Conservation (phyloP, 2,113 vertebrate genomes). For the Cheirogaleus medius region DNA sequence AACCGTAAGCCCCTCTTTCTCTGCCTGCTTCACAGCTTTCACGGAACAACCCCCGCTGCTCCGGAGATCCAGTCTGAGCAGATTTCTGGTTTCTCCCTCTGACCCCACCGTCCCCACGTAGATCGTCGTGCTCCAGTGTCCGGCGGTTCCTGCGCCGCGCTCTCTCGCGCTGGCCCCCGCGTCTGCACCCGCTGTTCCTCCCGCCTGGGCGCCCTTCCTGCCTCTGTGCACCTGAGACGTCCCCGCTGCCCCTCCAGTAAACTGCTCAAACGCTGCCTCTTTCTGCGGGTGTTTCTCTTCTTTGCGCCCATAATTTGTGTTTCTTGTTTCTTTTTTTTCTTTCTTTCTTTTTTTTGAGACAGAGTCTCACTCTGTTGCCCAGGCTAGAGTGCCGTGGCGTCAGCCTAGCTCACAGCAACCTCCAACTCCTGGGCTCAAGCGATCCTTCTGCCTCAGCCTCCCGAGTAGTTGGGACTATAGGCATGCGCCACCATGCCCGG, state of each 20-base stretch:
- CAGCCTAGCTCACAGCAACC: too few species aligned
- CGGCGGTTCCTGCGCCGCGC: rapidly evolving
- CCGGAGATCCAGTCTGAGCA: background rate
- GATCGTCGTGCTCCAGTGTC: rapidly evolving
- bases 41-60: background rate
- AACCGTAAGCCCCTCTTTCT: background rate
- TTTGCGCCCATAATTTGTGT: background rate
- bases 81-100: background rate
- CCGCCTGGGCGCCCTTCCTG: rapidly evolving
- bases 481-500: too few species aligned
- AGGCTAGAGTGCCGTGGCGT: too few species aligned
- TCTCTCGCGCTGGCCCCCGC: too few species aligned
- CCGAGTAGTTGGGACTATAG: too few species aligned
- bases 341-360: too few species aligned
- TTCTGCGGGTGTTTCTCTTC: background rate
- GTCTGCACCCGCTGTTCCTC: background rate
- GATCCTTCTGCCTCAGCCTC: too few species aligned
- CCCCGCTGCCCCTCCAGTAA: background rate
- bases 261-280: background rate
- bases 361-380: too few species aligned
- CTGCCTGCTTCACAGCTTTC: background rate
- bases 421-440: too few species aligned
- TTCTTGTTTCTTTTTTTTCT: too few species aligned
- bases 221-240: background rate
- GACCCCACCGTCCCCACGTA: background rate